Percentiles rank a stretch among this genome's conserved stretches.
Evolutionary conservation across 2,888 invertebrate genomes (phyloP).

Genomic region (Phorcus lineatus): DNA sequence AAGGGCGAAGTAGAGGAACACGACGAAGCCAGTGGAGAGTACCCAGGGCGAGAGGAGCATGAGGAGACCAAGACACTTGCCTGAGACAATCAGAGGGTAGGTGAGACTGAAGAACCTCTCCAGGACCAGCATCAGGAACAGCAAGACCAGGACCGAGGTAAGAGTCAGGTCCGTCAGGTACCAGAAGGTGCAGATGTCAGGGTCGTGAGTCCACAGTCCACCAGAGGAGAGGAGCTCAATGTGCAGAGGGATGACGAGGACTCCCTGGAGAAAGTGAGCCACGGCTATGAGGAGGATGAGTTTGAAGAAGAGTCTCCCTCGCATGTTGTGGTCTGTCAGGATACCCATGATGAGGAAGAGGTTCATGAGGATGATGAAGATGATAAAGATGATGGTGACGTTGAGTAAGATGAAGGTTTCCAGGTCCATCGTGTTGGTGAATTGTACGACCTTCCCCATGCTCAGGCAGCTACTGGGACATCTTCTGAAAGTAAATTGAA

Average conservation of each 20-base stretch:
- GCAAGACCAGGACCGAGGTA: neutral
- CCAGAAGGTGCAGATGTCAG: neutral
- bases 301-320: constrained; percentile 8
- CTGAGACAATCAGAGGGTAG: neutral
- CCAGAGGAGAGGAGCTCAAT: neutral
- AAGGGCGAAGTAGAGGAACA: neutral
- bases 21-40: neutral
- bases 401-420: neutral
- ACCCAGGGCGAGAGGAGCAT: neutral
- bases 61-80: neutral
- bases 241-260: neutral
- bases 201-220: neutral
- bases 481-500: no score
- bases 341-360: neutral
- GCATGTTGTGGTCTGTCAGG: neutral
- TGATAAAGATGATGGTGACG: neutral
- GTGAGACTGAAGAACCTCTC: constrained; percentile 11
- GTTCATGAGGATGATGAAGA: neutral
- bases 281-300: neutral
- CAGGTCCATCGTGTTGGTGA: neutral
- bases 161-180: neutral
- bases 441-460: no score
- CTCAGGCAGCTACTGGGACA: no score
- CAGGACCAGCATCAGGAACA: neutral
- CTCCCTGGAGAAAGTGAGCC: neutral